A percentile compares a stretch with the other conserved stretches of the same genome.
Conservation (phyloP, 2,888 invertebrate species). For the Doris montereyensis region DNA sequence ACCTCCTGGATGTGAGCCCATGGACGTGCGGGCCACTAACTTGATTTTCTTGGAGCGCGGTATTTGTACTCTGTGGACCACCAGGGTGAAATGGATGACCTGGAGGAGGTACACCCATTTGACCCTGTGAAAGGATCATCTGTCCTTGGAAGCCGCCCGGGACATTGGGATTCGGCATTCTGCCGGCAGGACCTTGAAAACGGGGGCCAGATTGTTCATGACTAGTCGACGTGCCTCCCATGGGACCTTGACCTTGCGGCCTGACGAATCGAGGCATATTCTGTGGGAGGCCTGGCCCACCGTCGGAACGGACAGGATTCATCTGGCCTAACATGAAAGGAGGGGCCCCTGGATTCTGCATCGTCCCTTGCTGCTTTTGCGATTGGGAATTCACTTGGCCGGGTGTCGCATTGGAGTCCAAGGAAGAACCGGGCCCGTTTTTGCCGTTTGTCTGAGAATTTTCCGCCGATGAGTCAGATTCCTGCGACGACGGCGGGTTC, state of each 20-base stretch:
- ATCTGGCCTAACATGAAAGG: not conserved
- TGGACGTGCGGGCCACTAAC: too few species aligned
- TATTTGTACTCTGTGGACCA: too few species aligned
- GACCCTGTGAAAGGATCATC: conserved; percentile 1
- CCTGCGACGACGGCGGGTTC: not conserved
- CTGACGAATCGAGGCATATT: conserved; percentile 21
- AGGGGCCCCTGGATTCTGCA: not conserved
- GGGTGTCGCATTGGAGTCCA: too few species aligned
- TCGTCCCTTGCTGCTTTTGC: not conserved
- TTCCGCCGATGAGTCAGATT: not conserved
- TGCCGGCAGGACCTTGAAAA: not conserved
- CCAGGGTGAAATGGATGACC: too few species aligned
- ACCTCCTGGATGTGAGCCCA: too few species aligned
- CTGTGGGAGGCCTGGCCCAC: conserved; percentile 3
- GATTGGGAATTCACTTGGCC: conserved; percentile 6
- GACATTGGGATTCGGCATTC: not conserved
- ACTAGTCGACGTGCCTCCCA: not conserved
- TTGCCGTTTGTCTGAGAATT: too few species aligned
- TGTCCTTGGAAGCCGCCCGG: not conserved
- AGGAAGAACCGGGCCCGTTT: too few species aligned
- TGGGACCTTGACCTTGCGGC: conserved; percentile 23
- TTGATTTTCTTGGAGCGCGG: too few species aligned
- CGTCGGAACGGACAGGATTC: not conserved
- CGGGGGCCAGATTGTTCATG: not conserved
- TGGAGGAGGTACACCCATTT: conserved; percentile 5